Evolutionary conservation across 23 tunicate genomes (phyloP).

Genomic region (Phallusia fumigata): DNA sequence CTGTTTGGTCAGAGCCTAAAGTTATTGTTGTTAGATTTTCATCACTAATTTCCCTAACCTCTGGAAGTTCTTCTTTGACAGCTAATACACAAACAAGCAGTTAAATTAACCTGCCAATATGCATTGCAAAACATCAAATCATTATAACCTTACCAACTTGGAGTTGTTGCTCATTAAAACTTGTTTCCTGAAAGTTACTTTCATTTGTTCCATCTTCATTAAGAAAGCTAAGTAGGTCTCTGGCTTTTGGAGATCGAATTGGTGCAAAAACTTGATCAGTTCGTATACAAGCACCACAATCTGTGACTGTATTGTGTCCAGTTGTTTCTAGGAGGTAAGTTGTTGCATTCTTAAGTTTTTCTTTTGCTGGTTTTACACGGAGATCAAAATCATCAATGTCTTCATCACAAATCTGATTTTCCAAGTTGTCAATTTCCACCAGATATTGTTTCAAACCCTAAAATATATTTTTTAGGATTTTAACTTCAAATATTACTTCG

Average conservation of each 20-base stretch:
- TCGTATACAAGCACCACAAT: neutral
- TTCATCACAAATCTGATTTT: conserved; percentile 20
- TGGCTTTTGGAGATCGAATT: conserved; percentile 47
- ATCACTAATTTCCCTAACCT: neutral
- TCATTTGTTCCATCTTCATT: conserved; percentile 19
- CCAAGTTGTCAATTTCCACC: conserved; percentile 53
- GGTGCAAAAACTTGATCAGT: neutral
- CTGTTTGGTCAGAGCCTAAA: neutral
- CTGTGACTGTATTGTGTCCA: neutral
- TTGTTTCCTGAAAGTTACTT: conserved; percentile 4
- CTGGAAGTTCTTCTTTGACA: neutral
- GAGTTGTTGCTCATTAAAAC: neutral
- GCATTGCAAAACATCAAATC: neutral
- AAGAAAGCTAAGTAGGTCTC: conserved; percentile 43
- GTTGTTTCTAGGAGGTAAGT: conserved; percentile 31
- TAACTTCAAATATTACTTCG: too few relatives aligned
- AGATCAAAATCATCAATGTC: conserved; percentile 67
- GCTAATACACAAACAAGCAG: neutral
- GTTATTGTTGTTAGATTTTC: neutral
- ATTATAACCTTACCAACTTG: neutral
- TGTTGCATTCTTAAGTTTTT: conserved; percentile 40
- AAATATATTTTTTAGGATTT: neutral
- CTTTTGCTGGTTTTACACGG: conserved; percentile 51
- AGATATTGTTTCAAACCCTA: conserved; percentile 36
- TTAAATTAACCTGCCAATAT: neutral